A percentile compares a stretch with the other conserved stretches of the same genome.
Evolutionary conservation across 2,797 vertebrate genomes (phyloP).

Genomic region (Toxotes lorentzi): DNA sequence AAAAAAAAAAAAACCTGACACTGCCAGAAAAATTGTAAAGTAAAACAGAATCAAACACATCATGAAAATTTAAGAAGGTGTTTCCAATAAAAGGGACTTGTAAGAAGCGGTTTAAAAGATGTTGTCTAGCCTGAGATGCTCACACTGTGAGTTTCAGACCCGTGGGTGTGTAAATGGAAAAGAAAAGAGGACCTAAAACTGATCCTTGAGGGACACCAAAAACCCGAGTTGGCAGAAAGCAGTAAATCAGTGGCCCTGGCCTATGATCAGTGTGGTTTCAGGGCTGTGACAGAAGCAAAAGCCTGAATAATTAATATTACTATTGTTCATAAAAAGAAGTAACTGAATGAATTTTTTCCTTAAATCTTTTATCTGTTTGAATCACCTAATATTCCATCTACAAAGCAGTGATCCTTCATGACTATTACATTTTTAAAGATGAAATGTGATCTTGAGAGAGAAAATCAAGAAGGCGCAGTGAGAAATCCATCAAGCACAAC

Average conservation of each 20-base stretch:
- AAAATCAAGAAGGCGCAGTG: conserved; percentile 45
- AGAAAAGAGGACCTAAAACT: not conserved
- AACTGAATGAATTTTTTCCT: not conserved
- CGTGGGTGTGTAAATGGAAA: not conserved
- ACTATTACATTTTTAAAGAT: not conserved
- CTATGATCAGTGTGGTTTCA: not conserved
- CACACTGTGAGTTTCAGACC: not conserved
- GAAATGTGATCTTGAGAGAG: conserved; percentile 31
- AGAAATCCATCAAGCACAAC: conserved; percentile 51
- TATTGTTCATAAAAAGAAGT: not conserved
- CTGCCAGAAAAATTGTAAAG: not conserved
- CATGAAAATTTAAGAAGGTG: not conserved
- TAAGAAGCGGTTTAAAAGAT: not conserved
- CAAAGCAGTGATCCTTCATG: not conserved
- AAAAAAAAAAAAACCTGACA: not conserved
- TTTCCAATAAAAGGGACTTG: not conserved
- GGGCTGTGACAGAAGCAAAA: not conserved
- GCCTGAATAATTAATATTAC: not conserved
- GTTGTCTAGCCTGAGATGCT: not conserved
- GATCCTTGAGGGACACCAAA: conserved; percentile 16
- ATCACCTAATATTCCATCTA: not conserved
- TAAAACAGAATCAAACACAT: not conserved
- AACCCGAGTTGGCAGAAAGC: not conserved
- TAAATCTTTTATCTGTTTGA: not conserved
- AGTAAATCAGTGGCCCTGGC: not conserved